Conservation (phyloP, 2,888 invertebrate species). For the Lasioglossum villosulum region DNA sequence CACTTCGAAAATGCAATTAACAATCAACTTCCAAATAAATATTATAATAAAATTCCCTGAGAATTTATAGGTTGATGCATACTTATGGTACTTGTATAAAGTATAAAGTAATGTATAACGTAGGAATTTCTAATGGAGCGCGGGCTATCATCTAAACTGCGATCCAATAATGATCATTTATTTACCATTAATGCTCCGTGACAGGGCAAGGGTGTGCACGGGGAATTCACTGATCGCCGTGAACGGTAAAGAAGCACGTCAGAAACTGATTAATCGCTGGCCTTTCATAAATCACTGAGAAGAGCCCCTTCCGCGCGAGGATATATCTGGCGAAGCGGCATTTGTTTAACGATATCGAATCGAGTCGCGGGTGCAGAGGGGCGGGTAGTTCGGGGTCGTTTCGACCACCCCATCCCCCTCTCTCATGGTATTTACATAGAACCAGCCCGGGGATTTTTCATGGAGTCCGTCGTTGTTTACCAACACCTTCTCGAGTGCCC, state of each 20-base stretch:
- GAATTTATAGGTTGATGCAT: no score
- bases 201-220: neutral
- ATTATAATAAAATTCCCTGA: no score
- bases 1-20: no score
- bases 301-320: neutral
- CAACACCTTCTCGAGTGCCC: constrained; percentile 27
- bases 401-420: neutral
- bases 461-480: constrained; percentile 36
- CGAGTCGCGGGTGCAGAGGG: neutral
- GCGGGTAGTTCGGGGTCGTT: neutral
- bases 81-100: no score
- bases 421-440: constrained; percentile 32
- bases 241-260: neutral
- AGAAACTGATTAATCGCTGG: constrained; percentile 10
- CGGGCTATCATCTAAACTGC: neutral
- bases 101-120: no score
- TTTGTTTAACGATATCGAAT: constrained; percentile 26
- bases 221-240: neutral
- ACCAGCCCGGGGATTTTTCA: constrained; percentile 34
- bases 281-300: constrained; percentile 15
- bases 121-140: neutral
- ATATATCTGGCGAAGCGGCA: neutral
- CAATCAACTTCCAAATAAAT: no score
- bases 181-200: neutral
- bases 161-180: neutral